Evolutionary conservation across 2,113 vertebrate genomes (phyloP).

Genomic region (Lepus europaeus): DNA sequence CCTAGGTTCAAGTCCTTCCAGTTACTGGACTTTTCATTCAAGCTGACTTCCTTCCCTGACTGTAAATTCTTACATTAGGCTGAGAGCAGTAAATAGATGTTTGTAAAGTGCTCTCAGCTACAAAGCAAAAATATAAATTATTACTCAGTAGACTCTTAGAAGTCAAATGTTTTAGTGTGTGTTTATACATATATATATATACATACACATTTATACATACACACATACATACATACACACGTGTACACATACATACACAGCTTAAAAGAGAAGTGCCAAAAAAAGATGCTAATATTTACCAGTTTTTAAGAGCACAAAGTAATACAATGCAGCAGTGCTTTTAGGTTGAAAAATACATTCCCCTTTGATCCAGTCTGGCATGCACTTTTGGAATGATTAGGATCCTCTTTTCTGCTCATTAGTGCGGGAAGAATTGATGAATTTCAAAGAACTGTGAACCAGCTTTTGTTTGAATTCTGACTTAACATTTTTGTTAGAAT

Average conservation of each 20-base stretch:
- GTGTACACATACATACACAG: neutral
- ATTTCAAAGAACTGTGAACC: constrained; percentile 1
- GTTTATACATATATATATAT: no score
- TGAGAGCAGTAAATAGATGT: neutral
- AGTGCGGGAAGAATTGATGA: neutral
- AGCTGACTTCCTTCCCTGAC: neutral
- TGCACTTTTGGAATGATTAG: constrained; percentile 33
- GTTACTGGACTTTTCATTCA: neutral
- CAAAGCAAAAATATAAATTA: neutral
- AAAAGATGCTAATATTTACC: neutral
- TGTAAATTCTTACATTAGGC: neutral
- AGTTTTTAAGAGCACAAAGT: neutral
- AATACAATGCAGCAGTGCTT: neutral
- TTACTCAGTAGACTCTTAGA: neutral
- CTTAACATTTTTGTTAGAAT: constrained; percentile 21
- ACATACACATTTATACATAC: no score
- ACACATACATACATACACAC: no score
- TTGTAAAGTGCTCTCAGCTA: neutral
- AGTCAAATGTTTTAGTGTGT: neutral
- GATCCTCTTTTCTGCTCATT: constrained; percentile 38
- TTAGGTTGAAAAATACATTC: neutral
- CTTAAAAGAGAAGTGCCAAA: neutral
- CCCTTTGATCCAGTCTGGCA: neutral
- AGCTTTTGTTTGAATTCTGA: constrained; percentile 27
- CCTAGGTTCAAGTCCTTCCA: neutral